Base-by-base conservation (phyloP, 2,113 vertebrate genomes). In the Paralichthys olivaceus region DNA sequence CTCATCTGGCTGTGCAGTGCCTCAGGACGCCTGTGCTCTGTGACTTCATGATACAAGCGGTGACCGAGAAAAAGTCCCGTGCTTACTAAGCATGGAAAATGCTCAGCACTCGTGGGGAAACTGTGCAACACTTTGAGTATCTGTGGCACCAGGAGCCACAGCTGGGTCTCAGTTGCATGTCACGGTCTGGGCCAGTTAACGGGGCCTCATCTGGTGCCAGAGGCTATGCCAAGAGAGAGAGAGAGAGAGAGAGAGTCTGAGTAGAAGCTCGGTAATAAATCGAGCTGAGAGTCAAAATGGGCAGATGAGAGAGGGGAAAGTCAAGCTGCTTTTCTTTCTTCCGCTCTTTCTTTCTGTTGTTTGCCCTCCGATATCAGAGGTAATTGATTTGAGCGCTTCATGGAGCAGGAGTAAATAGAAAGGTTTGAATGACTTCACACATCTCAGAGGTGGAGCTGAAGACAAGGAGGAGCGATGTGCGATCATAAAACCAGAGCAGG, bases 1-100 rank as follows among this genome's bases (percentile, higher is more conserved):
- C 91, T 88, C 82, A 69, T 83, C 86, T 93, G 80, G 87, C 69
- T 72, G 88, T 66, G 80, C 45, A 4, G 65, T 4, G 79, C 58
- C 22, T 66, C 12, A 0, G 7, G 73, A 84, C 64, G 57, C 67
- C 72, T 2, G 17, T 14, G 37, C 49, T 53, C 49, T 8, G 49
- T 8, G 49, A 53, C 37, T 40, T 13, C 12, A 13, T 40, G 37
- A 40, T 40, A 40, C 37, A 40, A 3, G 11, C 37, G 1, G 5
- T 28, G 72, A 72, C 80, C 29, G 3, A 69, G 79, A 76, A 83
- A 69, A 34, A 61, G 69, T 76, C 23, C 65, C 26, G 19, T 62
- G 77, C 83, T 84, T 72, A 81, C 49, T 61, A 75, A 80, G 76
- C 83, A 67, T 74, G 57, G 75, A 40, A 69, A 63, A 59, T 22